Base-by-base conservation (phyloP, 2,113 vertebrate species). In the Misgurnus mizolepis region DNA sequence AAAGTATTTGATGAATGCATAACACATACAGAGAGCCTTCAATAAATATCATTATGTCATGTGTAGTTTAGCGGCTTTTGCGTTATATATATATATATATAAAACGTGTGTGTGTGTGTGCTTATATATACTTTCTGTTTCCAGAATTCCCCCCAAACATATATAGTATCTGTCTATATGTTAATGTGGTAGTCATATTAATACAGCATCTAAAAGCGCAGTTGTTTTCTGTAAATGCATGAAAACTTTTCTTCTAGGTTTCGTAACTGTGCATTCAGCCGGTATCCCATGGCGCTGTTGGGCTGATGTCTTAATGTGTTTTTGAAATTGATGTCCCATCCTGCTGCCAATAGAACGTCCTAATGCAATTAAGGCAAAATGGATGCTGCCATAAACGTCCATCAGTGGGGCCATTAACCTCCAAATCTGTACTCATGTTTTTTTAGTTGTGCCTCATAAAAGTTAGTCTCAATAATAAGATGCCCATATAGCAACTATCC, bases 361-460 rank as follows among this genome's bases (percentile, higher is more conserved):
- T 53, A 67, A 61, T 41, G 71, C 75, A 78, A 58, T 82, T n/a
- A 82, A 39, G 34, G 8, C 49, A 45, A 67, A 78, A 78, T 78
- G 74, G 41, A 82, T 78, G 22, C 49, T 18, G 53, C 74, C 40
- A 43, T 82, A 82, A 82, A 78, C 14, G 50, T 72, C 40, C 18
- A 71, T 82, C 60, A 66, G 50, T n/a, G 27, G 43, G 43, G 74
- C 40, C 15, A 58, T 72, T 78, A 82, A 15, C 27, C 14, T 66
- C n/a, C 55, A 67, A 49, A 66, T 45, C 69, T 49, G 61, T 27
- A 17, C 40, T 58, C 60, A 27, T 78, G 67, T 66, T 65, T 73
- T 53, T 80, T 58, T 53, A 78, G 47, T 71, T 70, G 70, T 47
- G 66, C 22, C 68, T 72, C 58, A 11, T 49, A 64, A 45, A 75